These are phyloP conservation scores for Rhinichthys osculus DNA, from an alignment of 2,797 vertebrate species.

Conservation along the genomic window DNA sequence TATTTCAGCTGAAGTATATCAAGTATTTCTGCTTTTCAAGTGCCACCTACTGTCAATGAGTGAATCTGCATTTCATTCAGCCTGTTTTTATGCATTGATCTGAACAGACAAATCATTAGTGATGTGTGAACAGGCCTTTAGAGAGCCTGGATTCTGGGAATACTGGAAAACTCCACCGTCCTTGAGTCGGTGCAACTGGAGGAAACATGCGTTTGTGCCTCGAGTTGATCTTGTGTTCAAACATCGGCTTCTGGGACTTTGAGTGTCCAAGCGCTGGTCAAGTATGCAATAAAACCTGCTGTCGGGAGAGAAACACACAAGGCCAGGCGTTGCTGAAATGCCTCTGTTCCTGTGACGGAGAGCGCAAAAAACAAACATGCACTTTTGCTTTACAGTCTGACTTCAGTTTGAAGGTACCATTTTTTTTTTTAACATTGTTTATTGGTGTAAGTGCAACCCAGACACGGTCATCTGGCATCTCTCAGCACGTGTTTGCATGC, in stretches of 20 bases:
- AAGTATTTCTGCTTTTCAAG: background rate
- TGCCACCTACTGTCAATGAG: background rate
- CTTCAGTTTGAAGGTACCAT: background rate
- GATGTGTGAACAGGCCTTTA: background rate
- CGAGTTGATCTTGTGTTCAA: conserved; percentile 19
- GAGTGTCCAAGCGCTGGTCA: conserved; percentile 43
- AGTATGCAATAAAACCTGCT: conserved; percentile 71
- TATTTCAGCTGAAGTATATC: no score
- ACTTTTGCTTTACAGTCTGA: background rate
- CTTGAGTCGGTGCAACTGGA: background rate
- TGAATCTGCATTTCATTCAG: background rate
- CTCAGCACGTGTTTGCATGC: conserved; percentile 37
- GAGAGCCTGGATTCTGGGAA: background rate
- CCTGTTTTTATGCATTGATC: background rate
- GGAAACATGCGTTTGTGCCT: background rate
- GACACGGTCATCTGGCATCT: background rate
- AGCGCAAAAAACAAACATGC: conserved; percentile 18
- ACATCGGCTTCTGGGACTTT: conserved; percentile 70
- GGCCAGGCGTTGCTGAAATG: conserved; percentile 49
- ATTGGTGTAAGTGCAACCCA: background rate
- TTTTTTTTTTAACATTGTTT: conserved; percentile 10
- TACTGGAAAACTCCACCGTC: background rate
- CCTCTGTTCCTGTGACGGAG: conserved; percentile 33
- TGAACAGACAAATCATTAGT: background rate
- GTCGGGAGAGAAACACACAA: conserved; percentile 36